Conservation (phyloP, 2,113 vertebrate species). For the Rhabdornis inornatus region DNA sequence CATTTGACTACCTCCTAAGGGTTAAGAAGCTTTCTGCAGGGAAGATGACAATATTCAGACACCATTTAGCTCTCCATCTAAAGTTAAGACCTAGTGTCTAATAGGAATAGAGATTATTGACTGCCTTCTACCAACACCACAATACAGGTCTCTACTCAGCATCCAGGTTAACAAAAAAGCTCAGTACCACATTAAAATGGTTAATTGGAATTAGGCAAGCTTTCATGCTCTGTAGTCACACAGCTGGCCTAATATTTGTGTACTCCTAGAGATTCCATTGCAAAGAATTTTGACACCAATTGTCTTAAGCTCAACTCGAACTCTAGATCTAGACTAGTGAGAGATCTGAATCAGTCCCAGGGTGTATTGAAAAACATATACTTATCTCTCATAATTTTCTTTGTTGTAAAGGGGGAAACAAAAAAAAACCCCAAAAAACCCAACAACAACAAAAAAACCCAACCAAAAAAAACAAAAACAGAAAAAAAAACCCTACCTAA, state of each 20-base stretch:
- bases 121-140: neutral
- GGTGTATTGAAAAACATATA: neutral
- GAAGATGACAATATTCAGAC: neutral
- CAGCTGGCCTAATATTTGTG: neutral
- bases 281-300: neutral
- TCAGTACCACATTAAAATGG: neutral
- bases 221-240: fast-evolving
- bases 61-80: neutral
- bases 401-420: neutral
- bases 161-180: neutral
- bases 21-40: neutral
- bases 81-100: neutral
- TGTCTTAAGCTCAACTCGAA: neutral
- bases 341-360: neutral
- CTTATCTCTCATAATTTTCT: neutral
- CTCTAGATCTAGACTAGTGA: neutral
- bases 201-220: neutral
- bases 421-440: neutral
- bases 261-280: neutral
- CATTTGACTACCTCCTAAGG: neutral
- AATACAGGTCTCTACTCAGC: neutral
- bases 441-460: neutral
- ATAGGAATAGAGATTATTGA: neutral
- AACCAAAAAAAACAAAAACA: neutral
- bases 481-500: neutral